Evolutionary conservation across 2,888 invertebrate species (phyloP).

Genomic region (Sericinus montela): DNA sequence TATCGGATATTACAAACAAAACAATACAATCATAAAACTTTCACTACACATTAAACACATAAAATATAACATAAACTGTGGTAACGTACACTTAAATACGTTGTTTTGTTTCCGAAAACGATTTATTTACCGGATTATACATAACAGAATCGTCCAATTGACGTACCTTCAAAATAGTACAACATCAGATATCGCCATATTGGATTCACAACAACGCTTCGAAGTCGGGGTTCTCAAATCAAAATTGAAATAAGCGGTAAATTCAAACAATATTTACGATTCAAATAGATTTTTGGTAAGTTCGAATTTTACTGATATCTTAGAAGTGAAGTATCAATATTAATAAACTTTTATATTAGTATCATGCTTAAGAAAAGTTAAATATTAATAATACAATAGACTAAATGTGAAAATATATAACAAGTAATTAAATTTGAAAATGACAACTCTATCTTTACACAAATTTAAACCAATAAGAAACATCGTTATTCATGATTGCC

Average conservation of each 20-base stretch:
- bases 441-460: constrained; percentile 1
- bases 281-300: too few species aligned
- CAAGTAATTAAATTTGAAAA: not conserved
- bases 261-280: constrained; percentile 38
- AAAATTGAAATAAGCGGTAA: constrained; percentile 47
- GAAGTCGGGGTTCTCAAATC: constrained; percentile 76
- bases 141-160: constrained; percentile 77
- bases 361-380: too few species aligned
- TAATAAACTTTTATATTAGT: too few species aligned
- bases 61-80: constrained; percentile 36
- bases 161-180: constrained; percentile 79
- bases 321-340: too few species aligned
- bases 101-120: constrained; percentile 44
- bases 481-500: constrained; percentile 6
- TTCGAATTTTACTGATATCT: too few species aligned
- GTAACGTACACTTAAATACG: constrained; percentile 33
- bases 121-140: constrained; percentile 69
- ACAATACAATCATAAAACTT: constrained; percentile 71
- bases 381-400: not conserved
- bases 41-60: constrained; percentile 51
- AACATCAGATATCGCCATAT: constrained; percentile 83
- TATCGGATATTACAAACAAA: constrained; percentile 77
- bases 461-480: constrained; percentile 12
- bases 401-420: not conserved
- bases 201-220: constrained; percentile 86